Base-by-base conservation (phyloP, 2,113 vertebrate genomes). In the Fregata magnificens region DNA sequence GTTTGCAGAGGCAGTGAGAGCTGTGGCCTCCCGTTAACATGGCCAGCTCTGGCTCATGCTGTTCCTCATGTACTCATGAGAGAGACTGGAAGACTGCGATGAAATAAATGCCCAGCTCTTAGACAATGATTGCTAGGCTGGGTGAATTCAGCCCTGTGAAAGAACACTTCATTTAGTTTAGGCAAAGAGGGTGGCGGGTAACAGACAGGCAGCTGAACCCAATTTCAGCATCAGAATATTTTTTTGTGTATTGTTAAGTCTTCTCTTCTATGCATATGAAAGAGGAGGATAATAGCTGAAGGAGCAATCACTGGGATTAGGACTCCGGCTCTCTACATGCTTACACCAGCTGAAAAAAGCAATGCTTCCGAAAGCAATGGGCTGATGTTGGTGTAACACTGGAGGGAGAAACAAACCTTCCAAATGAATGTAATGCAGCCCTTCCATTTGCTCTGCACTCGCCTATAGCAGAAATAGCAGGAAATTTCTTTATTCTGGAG, bases 121-220 rank as follows among this genome's bases (percentile, higher is more conserved):
- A 40, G 50, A 29, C 11, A 67, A 0, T 2, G 34, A 52, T 22
- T 55, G 24, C 1, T 34, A 0, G 47, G 28, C 28, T 66, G 15
- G 19, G 17, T 49, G 21, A 76, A 49, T 56, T 87, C 47, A 61
- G 8, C 14, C 38, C 44, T 8, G 3, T 28, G 22, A 92, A 90
- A 65, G 22, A n/a, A 6, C 11, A 13, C 34, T 36, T 73, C n/a
- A 47, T 76, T 67, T 71, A 82, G 47, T 29, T 86, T 29, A 52
- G 42, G 70, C 45, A 61, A 6, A 2, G 24, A 0, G 0, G 15
- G 13, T 1, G 8, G 6, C 3, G 36, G 8, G 10, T 9, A 69
- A 47, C 16, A 88, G 63, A 83, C 94, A 77, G 40, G 31, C 70
- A 94, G 78, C 61, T 80, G 86, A 72, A 76, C 13, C 7, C 9